Evolutionary conservation across 2,888 invertebrate genomes (phyloP), one percentile per base, ranked within the genome.

Genomic region (Drosophila glabriapex): DNA sequence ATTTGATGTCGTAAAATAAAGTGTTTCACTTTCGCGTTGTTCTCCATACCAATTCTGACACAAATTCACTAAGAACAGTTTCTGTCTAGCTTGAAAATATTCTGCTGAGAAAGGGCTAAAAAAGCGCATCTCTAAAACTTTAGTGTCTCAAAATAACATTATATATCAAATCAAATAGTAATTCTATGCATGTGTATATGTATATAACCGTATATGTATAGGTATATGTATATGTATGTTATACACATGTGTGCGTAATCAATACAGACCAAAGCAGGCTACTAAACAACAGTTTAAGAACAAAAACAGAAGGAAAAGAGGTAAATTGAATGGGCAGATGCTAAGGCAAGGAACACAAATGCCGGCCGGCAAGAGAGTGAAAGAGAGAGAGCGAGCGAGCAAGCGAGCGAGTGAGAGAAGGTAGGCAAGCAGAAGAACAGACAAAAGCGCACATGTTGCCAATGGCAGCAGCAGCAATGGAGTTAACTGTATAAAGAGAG

Each of bases 381-480:
- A 12, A 31, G 7, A 53, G 64, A 7, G 29, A 7, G 25, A 25
- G 28, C 28, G 10, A 52, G 35, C n/a, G 52, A 63, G 63, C 5
- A 0, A 14, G 31, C 0, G 9, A 53, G 37, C 12, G 52, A 63
- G 63, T n/a, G 29, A 58, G 31, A 39, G 52, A 62, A 28, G 14
- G 22, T 33, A 33, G 16, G 37, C 29, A 60, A 1, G 66, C 31
- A 61, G n/a, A 59, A 66, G 14, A 50, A 54, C 46, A 39, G 60
- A 68, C 29, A 28, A 62, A 66, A 33, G 63, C 68, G 52, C 79
- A 83, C 84, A 86, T 86, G 82, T 86, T 86, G 84, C 84, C 87
- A 86, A 86, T 71, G 61, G 69, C 80, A 80, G 72, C 55, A 80
- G 46, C 69, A 61, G 64, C 52, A 46, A 25, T 46, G 25, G 16